phyloP scores from a whole-genome alignment of 2,113 vertebrate species.

The Eudyptes chrysolophus region DNA sequence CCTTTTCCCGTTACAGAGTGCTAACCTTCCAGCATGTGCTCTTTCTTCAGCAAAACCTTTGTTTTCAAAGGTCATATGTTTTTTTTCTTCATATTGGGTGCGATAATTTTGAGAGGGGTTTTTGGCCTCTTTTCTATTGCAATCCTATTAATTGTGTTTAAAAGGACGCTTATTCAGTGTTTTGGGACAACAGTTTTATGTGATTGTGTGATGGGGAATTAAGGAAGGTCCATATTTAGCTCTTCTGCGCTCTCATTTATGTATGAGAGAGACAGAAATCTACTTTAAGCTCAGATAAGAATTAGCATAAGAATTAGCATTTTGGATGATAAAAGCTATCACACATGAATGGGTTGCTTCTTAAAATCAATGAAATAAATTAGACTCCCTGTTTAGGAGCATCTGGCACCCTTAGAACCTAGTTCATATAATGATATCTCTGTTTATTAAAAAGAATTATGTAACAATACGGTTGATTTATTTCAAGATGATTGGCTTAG shows the following conservation, averaged over 20 bases:
- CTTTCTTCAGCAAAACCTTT: neutral
- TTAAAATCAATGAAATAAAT: constrained; percentile 77
- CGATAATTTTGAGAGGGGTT: neutral
- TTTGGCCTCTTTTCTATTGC: neutral
- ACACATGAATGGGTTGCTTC: constrained; percentile 71
- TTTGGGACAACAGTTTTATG: neutral
- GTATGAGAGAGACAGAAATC: constrained; percentile 51
- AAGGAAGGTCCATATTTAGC: neutral
- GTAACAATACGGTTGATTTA: constrained; percentile 77
- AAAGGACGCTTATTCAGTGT: neutral
- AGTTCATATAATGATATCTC: constrained; percentile 72
- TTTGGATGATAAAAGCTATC: constrained; percentile 70
- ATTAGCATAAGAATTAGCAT: constrained; percentile 70
- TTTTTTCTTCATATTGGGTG: neutral
- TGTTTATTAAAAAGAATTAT: constrained; percentile 79
- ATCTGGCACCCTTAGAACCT: constrained; percentile 77
- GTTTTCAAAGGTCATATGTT: neutral
- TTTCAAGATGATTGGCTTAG: constrained; percentile 74
- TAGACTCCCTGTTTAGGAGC: constrained; percentile 71
- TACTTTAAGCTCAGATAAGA: constrained; percentile 58
- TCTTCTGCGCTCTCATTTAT: neutral
- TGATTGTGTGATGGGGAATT: neutral
- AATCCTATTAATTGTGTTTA: neutral
- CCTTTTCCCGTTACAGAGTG: neutral
- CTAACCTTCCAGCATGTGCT: neutral